Percentiles rank a stretch among this genome's conserved stretches.
Conservation (phyloP, 2,888 invertebrate species). For the Dichetophora obliterata region DNA sequence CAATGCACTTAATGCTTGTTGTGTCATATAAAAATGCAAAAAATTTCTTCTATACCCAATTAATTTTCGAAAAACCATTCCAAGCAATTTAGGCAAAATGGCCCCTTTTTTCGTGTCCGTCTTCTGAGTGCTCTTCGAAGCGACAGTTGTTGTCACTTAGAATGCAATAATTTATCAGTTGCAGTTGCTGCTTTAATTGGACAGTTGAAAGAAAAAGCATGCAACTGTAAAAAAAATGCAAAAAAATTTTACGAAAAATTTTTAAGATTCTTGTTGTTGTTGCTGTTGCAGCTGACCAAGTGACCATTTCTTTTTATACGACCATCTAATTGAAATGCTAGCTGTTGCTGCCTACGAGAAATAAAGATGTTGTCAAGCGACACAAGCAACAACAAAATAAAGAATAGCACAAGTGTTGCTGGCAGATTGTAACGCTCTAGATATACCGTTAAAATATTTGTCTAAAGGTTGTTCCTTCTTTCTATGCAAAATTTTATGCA, state of each 20-base stretch:
- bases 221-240: neutral
- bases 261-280: neutral
- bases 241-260: neutral
- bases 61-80: too few species aligned
- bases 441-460: neutral
- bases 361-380: conserved; percentile 14
- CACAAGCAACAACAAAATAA: neutral
- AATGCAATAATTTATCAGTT: conserved; percentile 21
- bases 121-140: neutral
- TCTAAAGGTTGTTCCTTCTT: neutral
- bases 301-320: neutral
- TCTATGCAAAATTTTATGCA: too few species aligned
- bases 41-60: too few species aligned
- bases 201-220: neutral
- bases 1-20: too few species aligned
- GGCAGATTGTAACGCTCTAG: conserved; percentile 11
- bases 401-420: conserved; percentile 17
- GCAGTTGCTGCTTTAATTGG: conserved; percentile 18
- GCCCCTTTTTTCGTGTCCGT: neutral
- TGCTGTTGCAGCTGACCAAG: neutral
- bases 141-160: neutral
- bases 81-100: too few species aligned
- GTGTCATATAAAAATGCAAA: too few species aligned
- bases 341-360: neutral
- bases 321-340: conserved; percentile 21